Conservation (phyloP, 1,140 invertebrate species). For the Drosophila biarmipes region DNA sequence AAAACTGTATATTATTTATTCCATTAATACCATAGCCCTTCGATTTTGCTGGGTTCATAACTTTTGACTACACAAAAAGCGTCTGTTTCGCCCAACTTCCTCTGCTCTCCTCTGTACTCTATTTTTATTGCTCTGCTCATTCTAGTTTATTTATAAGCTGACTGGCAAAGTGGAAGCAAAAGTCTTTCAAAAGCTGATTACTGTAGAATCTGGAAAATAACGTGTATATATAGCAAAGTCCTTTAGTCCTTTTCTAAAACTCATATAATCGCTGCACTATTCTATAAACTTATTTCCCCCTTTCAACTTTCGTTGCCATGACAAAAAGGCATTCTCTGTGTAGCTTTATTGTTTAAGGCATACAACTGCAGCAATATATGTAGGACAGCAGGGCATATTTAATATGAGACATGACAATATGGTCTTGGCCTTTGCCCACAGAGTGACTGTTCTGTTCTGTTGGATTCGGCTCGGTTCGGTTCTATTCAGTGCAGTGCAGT, state of each 20-base stretch:
- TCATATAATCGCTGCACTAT: slow-evolving; percentile 22
- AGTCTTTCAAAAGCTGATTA: slow-evolving; percentile 20
- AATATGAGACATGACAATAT: slow-evolving; percentile 55
- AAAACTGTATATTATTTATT: not conserved
- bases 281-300: slow-evolving; percentile 23
- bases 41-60: not conserved
- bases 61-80: not conserved
- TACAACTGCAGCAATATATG: slow-evolving; percentile 19
- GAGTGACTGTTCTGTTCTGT: slow-evolving; percentile 11
- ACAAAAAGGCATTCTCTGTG: slow-evolving; percentile 14
- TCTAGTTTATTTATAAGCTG: slow-evolving; percentile 14
- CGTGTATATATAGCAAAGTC: not conserved
- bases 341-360: slow-evolving; percentile 31
- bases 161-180: slow-evolving; percentile 12
- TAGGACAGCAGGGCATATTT: slow-evolving; percentile 26
- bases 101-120: not conserved
- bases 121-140: not conserved
- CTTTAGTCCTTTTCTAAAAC: slow-evolving; percentile 12
- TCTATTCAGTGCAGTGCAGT: slow-evolving; percentile 2
- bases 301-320: slow-evolving; percentile 30
- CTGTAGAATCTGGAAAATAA: slow-evolving; percentile 3
- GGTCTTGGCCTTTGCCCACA: slow-evolving; percentile 44
- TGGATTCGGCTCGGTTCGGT: not conserved
- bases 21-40: not conserved
- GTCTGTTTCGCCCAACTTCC: not conserved